Evolutionary conservation across 2,888 invertebrate species (phyloP).

Genomic region (Sinopyrophorus schimmeli): DNA sequence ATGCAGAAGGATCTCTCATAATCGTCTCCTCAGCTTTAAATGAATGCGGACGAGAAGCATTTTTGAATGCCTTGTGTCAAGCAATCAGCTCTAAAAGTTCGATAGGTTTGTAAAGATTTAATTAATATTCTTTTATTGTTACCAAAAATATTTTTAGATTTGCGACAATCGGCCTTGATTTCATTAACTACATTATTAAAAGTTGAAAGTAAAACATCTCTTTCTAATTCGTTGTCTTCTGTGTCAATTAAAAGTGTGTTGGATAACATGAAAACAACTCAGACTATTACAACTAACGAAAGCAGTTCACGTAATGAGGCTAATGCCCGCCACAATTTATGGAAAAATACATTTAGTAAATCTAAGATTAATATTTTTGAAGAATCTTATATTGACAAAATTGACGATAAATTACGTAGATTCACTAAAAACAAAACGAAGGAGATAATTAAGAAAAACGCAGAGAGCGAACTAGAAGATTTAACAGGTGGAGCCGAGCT

Average conservation of each 20-base stretch:
- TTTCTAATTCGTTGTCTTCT: conserved; percentile 11
- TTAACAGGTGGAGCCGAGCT: conserved; percentile 54
- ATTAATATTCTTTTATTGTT: not conserved
- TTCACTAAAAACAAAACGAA: conserved; percentile 15
- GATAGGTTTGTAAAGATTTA: conserved; percentile 38
- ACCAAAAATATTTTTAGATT: conserved; percentile 32
- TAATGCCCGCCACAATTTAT: too few species aligned
- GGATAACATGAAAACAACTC: conserved; percentile 44
- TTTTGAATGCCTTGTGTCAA: conserved; percentile 50
- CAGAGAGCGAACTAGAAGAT: conserved; percentile 4
- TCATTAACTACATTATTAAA: conserved; percentile 40
- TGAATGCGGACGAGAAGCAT: conserved; percentile 41
- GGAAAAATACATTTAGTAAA: conserved; percentile 29
- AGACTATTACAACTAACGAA: conserved; percentile 3
- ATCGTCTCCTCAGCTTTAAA: conserved; percentile 31
- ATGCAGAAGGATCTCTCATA: conserved; percentile 17
- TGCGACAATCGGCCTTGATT: conserved; percentile 41
- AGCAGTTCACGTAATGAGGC: not conserved
- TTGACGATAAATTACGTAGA: conserved; percentile 19
- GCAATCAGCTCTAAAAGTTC: conserved; percentile 45
- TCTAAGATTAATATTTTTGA: conserved; percentile 41
- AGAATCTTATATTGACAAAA: conserved; percentile 43
- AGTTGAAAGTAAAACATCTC: conserved; percentile 22
- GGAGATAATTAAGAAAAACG: conserved; percentile 1
- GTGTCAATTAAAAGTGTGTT: conserved; percentile 43